Conservation (phyloP, 2,888 invertebrate genomes). For the Meteorus colon region DNA sequence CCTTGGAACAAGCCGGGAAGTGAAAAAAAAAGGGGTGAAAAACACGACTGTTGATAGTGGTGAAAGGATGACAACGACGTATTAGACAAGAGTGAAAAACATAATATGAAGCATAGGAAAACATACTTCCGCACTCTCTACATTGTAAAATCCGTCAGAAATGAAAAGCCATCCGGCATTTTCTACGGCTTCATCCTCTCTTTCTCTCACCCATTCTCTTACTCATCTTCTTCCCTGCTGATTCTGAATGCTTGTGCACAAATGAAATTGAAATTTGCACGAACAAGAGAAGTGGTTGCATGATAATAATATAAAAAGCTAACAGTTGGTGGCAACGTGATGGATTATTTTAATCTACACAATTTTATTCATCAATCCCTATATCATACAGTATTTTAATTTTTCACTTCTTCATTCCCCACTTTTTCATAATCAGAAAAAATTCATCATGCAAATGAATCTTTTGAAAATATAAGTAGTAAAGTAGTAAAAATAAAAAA, state of each 20-base stretch:
- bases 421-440: not conserved
- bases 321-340: not conserved
- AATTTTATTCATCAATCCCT: not conserved
- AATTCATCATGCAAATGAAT: slow-evolving; percentile 16
- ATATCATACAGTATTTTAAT: not conserved
- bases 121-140: not conserved
- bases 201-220: not conserved
- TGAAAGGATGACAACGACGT: not conserved
- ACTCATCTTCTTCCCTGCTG: not conserved
- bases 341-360: not conserved
- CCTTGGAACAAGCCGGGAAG: not conserved
- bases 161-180: slow-evolving; percentile 12
- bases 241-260: not conserved
- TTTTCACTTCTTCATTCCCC: not conserved
- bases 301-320: not conserved
- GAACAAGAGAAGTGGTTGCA: not conserved
- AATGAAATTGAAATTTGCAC: slow-evolving; percentile 17
- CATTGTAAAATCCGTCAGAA: not conserved
- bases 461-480: not conserved
- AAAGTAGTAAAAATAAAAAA: too few relatives aligned
- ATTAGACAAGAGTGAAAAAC: not conserved
- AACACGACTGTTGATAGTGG: not conserved
- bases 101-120: not conserved
- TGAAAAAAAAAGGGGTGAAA: too few relatives aligned
- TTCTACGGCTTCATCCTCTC: not conserved